These are phyloP conservation scores for Hirtodrosophila trivittata DNA, from an alignment of 2,888 invertebrate genomes.

Conservation along the genomic window DNA sequence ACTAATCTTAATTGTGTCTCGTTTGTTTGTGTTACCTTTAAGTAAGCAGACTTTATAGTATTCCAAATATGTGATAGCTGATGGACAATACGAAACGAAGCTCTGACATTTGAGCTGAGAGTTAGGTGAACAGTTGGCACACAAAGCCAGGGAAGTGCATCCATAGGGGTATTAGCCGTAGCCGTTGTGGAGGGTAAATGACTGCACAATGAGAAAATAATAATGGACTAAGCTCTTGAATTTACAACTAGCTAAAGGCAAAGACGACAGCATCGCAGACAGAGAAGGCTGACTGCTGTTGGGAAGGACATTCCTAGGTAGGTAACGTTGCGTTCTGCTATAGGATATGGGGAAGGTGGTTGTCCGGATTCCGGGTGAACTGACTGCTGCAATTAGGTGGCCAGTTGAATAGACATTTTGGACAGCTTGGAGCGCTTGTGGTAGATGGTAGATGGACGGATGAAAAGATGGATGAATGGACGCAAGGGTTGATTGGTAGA, in stretches of 20 bases:
- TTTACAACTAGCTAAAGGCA: constrained; percentile 56
- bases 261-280: constrained; percentile 17
- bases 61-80: constrained; percentile 24
- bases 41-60: no score
- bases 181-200: constrained; percentile 62
- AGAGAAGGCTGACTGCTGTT: constrained; percentile 18
- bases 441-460: constrained; percentile 33
- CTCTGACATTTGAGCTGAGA: constrained; percentile 46
- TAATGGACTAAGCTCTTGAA: constrained; percentile 69
- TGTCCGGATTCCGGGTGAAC: constrained; percentile 18
- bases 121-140: constrained; percentile 25
- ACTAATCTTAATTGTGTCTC: no score
- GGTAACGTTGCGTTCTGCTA: constrained; percentile 12
- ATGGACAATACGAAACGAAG: constrained; percentile 47
- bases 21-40: no score
- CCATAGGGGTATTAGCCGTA: constrained; percentile 42
- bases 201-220: constrained; percentile 71
- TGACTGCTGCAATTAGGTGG: constrained; percentile 63
- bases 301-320: constrained; percentile 46
- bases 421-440: constrained; percentile 54
- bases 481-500: constrained; percentile 49
- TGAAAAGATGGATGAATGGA: constrained; percentile 34
- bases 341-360: constrained; percentile 13
- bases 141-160: constrained; percentile 31
- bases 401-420: constrained; percentile 56